Base-by-base conservation (phyloP, 1,140 invertebrate genomes). In the Cydia splendana region DNA sequence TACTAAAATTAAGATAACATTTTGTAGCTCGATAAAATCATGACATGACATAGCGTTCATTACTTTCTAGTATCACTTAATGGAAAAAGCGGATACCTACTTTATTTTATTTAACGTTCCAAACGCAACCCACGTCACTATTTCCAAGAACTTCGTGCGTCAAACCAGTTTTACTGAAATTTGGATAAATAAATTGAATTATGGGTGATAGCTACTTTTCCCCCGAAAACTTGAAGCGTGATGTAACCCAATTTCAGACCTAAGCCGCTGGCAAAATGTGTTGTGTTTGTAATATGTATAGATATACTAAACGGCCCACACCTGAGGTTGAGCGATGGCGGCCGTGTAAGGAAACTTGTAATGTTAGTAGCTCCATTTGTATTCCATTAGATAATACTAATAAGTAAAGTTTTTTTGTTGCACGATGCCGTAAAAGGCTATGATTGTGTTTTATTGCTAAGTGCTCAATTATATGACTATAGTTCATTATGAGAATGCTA, bases 261-360 rank as follows among this genome's bases (percentile, higher is more conserved):
- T 62, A 62, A 62, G 20, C 57, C 20, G 57, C 6, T 7, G 57
- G 57, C 18, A 24, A 62, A 62, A 62, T 10, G 18, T 62, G 9
- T 62, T 62, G 18, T 62, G n/a, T 24, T 42, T 18, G 34, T 45
- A 71, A 38, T 71, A 42, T 42, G 34, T 71, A 38, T 38, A 67
- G 10, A 18, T 67, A 38, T 71, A 34, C 67, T 20, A 42, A 69
- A 42, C 67, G 10, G 15, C 67, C 67, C 67, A 71, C 67, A 71
- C 67, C 67, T 71, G 67, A 71, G 30, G 34, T 42, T 71, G 67
- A 71, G 34, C 18, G 67, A 71, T 67, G 9, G 30, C 28, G 28
- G 3, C 67, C 67, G 67, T 71, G 30, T 71, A 71, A n/a, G 67
- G 67, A 71, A 71, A 71, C 67, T 71, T 71, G 67, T 42, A 42